Percentiles rank a stretch among this genome's conserved stretches.
Conservation (phyloP, 2,797 vertebrate genomes). For the Artibeus jamaicensis region DNA sequence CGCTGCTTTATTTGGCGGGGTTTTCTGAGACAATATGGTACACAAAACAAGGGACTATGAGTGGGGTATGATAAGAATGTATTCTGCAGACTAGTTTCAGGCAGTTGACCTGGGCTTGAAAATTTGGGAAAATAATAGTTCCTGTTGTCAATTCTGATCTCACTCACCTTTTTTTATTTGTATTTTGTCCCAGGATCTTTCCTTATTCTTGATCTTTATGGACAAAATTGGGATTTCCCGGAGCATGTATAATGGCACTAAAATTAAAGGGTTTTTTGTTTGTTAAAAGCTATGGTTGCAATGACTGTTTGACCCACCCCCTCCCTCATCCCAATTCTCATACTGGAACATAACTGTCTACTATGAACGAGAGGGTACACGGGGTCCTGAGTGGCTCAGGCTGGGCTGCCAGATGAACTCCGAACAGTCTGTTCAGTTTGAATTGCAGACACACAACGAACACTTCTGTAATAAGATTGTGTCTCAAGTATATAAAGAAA, state of each 20-base stretch:
- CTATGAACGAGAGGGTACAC: background rate
- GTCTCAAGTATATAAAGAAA: background rate
- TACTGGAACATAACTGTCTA: background rate
- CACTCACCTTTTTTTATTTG: background rate
- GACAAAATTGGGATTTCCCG: background rate
- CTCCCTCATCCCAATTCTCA: background rate
- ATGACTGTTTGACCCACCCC: background rate
- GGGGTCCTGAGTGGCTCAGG: background rate
- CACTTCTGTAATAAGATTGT: background rate
- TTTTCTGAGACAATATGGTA: background rate
- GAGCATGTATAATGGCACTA: background rate
- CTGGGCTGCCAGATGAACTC: background rate
- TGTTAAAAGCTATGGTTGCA: background rate
- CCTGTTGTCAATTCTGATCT: background rate
- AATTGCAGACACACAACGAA: background rate
- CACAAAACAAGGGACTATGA: background rate
- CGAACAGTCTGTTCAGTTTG: background rate
- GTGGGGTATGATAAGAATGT: background rate
- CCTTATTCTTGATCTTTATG: background rate
- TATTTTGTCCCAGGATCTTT: background rate
- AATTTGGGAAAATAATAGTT: background rate
- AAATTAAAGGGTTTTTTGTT: background rate
- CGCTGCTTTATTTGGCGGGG: background rate
- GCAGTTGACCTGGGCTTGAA: background rate
- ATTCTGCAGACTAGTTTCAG: background rate